These are phyloP conservation scores for Dryomyza anilis DNA, from an alignment of 2,888 invertebrate genomes.

Conservation along the genomic window DNA sequence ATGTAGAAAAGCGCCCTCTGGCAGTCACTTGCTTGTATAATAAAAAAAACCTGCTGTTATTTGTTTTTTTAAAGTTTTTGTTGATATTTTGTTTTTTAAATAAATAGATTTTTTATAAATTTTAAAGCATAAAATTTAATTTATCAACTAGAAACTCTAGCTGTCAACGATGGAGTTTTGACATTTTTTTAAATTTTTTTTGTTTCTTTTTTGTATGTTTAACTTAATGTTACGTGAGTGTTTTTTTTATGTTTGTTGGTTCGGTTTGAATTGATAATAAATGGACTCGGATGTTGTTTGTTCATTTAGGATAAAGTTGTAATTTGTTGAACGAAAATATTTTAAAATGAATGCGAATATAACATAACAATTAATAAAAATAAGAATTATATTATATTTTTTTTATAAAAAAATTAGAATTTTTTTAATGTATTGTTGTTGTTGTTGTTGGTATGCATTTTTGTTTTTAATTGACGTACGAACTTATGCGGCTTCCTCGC, in stretches of 20 bases:
- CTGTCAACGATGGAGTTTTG: conserved; percentile 1
- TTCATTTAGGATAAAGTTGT: not conserved
- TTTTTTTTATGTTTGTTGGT: not conserved
- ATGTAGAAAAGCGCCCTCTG: conserved; percentile 3
- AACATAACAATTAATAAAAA: conserved; percentile 9
- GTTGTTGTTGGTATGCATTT: conserved; percentile 26
- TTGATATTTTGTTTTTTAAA: conserved; percentile 9
- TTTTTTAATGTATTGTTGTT: conserved; percentile 34
- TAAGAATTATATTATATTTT: conserved; percentile 16
- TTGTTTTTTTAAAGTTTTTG: conserved; percentile 3
- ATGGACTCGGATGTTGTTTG: conserved; percentile 4
- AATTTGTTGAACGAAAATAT: not conserved
- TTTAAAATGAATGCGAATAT: conserved; percentile 10
- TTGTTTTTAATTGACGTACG: conserved; percentile 40
- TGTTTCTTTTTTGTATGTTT: conserved; percentile 1
- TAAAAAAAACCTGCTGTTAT: no score
- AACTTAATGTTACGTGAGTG: conserved; percentile 7
- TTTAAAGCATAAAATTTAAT: conserved; percentile 7
- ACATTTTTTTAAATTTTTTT: not conserved
- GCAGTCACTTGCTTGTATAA: no score
- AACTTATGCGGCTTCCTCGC: conserved; percentile 66
- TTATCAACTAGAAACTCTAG: conserved; percentile 6
- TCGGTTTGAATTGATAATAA: not conserved
- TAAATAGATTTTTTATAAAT: conserved; percentile 12
- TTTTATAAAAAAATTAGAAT: conserved; percentile 33